phyloP scores from a whole-genome alignment of 2,113 vertebrate species.

The Amazona guildingii region DNA sequence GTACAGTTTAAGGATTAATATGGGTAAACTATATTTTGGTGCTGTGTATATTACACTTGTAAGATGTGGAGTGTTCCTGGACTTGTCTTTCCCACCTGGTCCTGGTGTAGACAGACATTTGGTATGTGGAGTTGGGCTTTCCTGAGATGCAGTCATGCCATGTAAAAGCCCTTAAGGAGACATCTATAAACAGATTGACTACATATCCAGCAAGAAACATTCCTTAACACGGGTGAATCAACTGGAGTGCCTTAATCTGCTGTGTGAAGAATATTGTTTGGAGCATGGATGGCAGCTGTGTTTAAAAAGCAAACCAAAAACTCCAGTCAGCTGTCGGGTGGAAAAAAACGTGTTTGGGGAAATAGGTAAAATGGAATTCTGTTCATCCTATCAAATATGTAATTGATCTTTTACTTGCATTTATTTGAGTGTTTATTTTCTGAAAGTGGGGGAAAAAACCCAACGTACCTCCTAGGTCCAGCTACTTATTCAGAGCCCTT shows the following conservation, averaged over 20 bases:
- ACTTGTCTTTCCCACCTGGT: not conserved
- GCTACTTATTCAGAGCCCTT: not conserved
- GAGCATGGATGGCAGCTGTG: not conserved
- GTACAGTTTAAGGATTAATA: not conserved
- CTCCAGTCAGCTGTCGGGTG: not conserved
- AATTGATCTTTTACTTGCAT: not conserved
- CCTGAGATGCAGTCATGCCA: not conserved
- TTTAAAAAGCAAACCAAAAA: not conserved
- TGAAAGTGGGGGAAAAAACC: not conserved
- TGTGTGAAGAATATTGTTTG: not conserved
- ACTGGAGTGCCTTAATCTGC: not conserved
- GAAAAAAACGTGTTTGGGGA: not conserved
- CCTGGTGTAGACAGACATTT: not conserved
- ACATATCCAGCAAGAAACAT: not conserved
- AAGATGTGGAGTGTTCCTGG: not conserved
- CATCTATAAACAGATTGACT: not conserved
- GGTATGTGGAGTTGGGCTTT: not conserved
- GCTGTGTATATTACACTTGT: accelerated
- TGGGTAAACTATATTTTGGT: not conserved
- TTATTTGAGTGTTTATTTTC: not conserved
- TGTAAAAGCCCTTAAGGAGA: not conserved
- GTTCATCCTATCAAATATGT: not conserved
- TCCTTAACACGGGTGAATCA: not conserved
- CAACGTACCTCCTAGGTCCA: not conserved
- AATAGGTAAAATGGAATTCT: not conserved